A percentile compares a stretch with the other conserved stretches of the same genome.
Conservation (phyloP, 1,140 invertebrate genomes). For the Heterodera schachtii region DNA sequence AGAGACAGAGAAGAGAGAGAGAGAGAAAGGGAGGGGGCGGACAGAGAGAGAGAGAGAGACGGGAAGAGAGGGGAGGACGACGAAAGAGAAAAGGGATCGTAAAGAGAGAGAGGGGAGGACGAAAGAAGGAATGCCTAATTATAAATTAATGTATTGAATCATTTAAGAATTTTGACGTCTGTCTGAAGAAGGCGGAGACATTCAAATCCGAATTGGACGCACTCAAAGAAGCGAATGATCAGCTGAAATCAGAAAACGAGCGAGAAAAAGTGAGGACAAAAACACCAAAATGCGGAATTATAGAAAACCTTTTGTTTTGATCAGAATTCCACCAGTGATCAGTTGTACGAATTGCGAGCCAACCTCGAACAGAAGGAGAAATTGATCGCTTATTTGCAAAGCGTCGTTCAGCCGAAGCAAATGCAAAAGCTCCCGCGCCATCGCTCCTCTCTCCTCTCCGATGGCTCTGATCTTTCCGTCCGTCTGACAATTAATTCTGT, state of each 20-base stretch:
- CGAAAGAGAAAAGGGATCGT: constrained; percentile 29
- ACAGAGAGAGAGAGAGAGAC: constrained; percentile 30
- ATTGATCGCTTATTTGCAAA: constrained; percentile 43
- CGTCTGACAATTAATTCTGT: neutral
- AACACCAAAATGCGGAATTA: neutral
- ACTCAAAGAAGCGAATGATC: neutral
- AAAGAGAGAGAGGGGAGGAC: neutral
- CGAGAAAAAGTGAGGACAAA: neutral
- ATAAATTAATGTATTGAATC: neutral
- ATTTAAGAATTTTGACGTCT: constrained; percentile 38
- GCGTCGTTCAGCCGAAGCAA: constrained; percentile 47
- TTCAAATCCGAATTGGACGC: constrained; percentile 33
- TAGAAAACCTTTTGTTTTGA: neutral
- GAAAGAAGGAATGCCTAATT: neutral
- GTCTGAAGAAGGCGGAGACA: constrained; percentile 39
- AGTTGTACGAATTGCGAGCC: constrained; percentile 34
- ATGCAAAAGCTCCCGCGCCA: constrained; percentile 41
- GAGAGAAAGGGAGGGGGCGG: too few species aligned
- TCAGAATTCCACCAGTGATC: constrained; percentile 37
- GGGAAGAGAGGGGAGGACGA: neutral
- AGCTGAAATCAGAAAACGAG: constrained; percentile 13
- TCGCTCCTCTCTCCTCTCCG: constrained; percentile 37
- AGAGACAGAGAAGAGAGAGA: neutral
- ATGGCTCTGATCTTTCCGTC: constrained; percentile 24
- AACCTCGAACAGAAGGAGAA: constrained; percentile 49